Percentiles rank a stretch among this genome's conserved stretches.
phyloP scores from a whole-genome alignment of 2,113 vertebrate species.

The Phrynosoma platyrhinos region DNA sequence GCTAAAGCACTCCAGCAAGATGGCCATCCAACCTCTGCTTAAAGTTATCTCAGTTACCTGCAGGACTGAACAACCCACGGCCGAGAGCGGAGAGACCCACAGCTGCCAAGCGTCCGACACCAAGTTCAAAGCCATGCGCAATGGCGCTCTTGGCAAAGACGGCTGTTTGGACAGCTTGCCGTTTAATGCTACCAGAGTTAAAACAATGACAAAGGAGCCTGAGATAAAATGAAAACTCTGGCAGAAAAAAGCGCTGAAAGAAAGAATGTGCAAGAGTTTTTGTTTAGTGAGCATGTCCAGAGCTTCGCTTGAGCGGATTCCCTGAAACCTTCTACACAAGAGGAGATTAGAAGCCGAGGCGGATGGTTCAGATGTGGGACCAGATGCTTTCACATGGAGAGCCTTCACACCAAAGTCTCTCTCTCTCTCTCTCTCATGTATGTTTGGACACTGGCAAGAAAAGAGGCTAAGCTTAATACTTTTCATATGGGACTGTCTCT shows the following conservation, averaged over 20 bases:
- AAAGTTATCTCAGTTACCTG: too few species aligned
- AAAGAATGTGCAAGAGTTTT: conserved; percentile 12
- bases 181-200: conserved; percentile 58
- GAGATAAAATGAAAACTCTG: conserved; percentile 18
- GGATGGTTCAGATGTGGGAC: background rate
- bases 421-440: background rate
- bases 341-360: background rate
- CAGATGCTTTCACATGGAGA: background rate
- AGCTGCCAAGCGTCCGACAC: conserved; percentile 21
- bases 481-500: background rate
- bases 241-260: background rate
- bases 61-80: background rate
- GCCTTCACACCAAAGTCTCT: background rate
- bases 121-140: conserved; percentile 27
- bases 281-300: background rate
- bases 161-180: conserved; percentile 69
- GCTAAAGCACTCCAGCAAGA: accelerated
- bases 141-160: conserved; percentile 51
- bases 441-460: background rate
- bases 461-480: too few species aligned
- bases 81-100: background rate
- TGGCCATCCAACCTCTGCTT: background rate
- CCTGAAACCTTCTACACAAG: accelerated
- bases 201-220: conserved; percentile 40
- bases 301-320: accelerated